phyloP scores from a whole-genome alignment of 2,797 vertebrate species.

The Oreochromis mossambicus region DNA sequence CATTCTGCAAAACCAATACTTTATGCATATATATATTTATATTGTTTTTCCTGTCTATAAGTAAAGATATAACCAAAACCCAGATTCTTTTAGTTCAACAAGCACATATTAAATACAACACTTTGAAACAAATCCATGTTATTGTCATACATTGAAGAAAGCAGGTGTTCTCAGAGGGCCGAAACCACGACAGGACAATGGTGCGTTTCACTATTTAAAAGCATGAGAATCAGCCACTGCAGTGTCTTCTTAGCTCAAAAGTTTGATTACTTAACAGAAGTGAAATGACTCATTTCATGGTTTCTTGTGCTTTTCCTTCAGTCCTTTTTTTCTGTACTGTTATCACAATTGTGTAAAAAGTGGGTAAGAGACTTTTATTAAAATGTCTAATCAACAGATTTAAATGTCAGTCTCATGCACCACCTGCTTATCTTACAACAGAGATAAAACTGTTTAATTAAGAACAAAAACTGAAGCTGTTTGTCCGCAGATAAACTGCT shows the following conservation, averaged over 20 bases:
- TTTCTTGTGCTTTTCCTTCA: neutral
- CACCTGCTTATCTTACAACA: accelerated
- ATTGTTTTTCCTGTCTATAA: accelerated
- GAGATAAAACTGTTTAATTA: neutral
- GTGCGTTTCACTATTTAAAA: neutral
- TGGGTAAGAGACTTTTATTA: neutral
- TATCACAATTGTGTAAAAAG: accelerated
- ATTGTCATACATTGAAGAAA: neutral
- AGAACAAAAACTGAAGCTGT: neutral
- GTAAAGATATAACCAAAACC: neutral
- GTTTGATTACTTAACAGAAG: neutral
- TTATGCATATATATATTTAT: neutral
- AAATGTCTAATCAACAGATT: accelerated
- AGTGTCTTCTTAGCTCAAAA: neutral
- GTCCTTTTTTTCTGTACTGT: neutral
- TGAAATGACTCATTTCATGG: accelerated
- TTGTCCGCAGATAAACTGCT: neutral
- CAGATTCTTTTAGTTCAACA: neutral
- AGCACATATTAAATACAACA: neutral
- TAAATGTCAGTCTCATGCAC: accelerated
- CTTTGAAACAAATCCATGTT: neutral
- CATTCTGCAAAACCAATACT: neutral
- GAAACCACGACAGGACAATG: accelerated
- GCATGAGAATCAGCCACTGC: neutral
- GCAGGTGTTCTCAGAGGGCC: accelerated